Base-by-base conservation (phyloP, 2,888 invertebrate genomes). In the Dione vanillae region DNA sequence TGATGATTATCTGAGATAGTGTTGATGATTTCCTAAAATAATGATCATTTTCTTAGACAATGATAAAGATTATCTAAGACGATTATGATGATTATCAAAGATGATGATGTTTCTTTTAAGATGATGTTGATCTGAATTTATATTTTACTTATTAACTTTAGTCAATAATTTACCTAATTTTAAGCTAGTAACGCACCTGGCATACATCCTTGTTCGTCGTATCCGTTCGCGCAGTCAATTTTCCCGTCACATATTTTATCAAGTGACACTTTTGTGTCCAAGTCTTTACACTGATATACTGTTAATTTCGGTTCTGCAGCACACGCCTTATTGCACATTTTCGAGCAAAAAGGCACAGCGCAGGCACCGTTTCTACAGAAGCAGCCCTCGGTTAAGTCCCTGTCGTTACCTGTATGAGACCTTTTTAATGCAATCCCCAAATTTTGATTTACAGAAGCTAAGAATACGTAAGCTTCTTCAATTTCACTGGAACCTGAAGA, bases 161-260 rank as follows among this genome's bases (percentile, higher is more conserved):
- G n/a, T n/a, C n/a, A n/a, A n/a, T n/a, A n/a, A n/a, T n/a, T n/a
- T n/a, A n/a, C n/a, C n/a, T n/a, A n/a, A n/a, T n/a, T n/a, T n/a
- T n/a, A n/a, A 27, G 27, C 5, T 2, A 19, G 61, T 35, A 66
- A 19, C 20, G 75, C 79, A 87, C 91, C 89, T 78, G 77, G 80
- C 27, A 73, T 78, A 75, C 92, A 92, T 47, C 81, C 66, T 0
- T 73, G 67, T 80, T 92, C 92, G 51, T 92, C 92, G 54, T 88
- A 85, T 40, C 82, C 84, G 40, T 78, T 76, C 1, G 83, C 82
- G 72, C 92, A 92, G 74, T 90, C 82, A 2, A 61, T 47, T 71
- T 80, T 83, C 12, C 85, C 84, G 66, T 92, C 79, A 72, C 92
- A 92, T 65, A 92, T 73, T 6, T 75, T 70, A 54, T 85, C 82